These are phyloP conservation scores for Psilopsiagon aymara DNA, from an alignment of 2,113 vertebrate genomes.

Conservation along the genomic window DNA sequence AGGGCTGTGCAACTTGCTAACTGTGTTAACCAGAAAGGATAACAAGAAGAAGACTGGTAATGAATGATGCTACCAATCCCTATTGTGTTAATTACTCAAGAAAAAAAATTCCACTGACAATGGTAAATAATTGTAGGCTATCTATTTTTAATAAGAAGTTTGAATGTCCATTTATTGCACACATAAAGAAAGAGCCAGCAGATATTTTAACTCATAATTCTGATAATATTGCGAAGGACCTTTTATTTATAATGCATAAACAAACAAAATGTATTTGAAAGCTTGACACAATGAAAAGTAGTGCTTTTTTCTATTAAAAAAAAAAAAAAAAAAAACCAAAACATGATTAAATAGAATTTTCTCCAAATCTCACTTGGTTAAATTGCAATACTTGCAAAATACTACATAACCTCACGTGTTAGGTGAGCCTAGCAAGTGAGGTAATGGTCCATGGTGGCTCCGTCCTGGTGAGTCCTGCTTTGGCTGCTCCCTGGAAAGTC, in stretches of 20 bases:
- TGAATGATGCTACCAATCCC: background rate
- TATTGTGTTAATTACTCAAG: background rate
- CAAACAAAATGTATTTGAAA: background rate
- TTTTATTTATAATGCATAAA: background rate
- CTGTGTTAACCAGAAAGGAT: background rate
- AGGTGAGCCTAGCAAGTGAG: too few relatives aligned
- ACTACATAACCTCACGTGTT: background rate
- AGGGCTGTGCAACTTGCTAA: background rate
- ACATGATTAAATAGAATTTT: background rate
- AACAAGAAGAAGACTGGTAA: background rate
- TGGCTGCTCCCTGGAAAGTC: too few relatives aligned
- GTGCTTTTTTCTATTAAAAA: background rate
- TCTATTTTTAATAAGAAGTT: background rate
- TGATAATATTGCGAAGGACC: background rate
- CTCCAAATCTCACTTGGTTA: background rate
- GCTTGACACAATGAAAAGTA: background rate
- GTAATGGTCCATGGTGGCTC: too few relatives aligned
- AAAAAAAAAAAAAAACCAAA: slow-evolving; percentile 30
- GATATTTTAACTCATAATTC: background rate
- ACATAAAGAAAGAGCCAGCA: background rate
- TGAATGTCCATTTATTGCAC: background rate
- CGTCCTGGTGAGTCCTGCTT: too few relatives aligned
- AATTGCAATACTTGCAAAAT: slow-evolving; percentile 3
- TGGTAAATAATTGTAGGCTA: background rate
- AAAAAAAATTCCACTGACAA: background rate